Evolutionary conservation across 2,113 vertebrate genomes (phyloP), one percentile per base, ranked within the genome.

Genomic region (Amblyornis subalaris): DNA sequence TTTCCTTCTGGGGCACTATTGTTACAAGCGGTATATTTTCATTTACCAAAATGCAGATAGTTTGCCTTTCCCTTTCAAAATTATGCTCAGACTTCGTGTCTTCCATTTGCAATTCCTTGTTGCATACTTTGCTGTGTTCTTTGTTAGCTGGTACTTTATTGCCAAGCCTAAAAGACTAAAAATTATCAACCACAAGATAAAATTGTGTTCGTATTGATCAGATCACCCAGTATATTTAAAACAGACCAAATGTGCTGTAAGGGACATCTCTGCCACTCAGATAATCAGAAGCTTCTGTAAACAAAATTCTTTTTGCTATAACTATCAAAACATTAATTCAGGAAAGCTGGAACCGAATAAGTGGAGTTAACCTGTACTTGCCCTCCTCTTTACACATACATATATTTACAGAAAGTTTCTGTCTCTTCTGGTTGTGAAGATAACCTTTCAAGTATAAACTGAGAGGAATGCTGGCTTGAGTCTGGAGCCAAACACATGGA

Each of bases 401-500:
- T 95, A 47, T 86, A 96, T 93, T 95, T 93, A 86, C 93, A 94
- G 79, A 94, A 93, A 95, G 90, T 96, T 96, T 91, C 94, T 95
- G 61, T 93, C 90, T 94, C 85, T 95, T 95, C 88, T 97, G 85
- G 82, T 95, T 90, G 75, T 86, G 92, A 89, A 94, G 95, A 94
- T 97, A 97, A 97, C 94, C 94, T 97, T 95, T 95, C 90, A 95
- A 95, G 72, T 93, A 93, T 95, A 96, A 96, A 96, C 94, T 77
- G 85, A 95, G 69, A 95, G 94, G 90, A 94, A 95, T 85, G 94
- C 93, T 96, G 93, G 94, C 93, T 93, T 77, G 65, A 84, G 91
- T 90, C 94, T 95, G 95, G 92, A 96, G 96, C 95, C 95, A 96
- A 95, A 96, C 96, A 97, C 94, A 97, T 97, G 95, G 96, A 97